Base-by-base conservation (phyloP, 2,888 invertebrate genomes). In the Byasa hedistus region DNA sequence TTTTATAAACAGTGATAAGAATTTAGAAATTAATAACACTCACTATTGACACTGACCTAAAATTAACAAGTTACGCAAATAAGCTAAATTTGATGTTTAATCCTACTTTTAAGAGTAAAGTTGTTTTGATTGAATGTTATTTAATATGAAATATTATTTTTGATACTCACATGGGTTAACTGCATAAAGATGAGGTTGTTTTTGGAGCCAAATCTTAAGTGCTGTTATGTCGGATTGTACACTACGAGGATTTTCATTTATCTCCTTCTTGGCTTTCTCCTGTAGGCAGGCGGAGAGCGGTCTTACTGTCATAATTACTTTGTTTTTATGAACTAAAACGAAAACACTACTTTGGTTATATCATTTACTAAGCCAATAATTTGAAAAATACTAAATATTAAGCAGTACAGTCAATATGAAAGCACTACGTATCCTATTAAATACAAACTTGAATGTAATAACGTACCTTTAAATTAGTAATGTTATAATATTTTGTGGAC, bases 161-260 rank as follows among this genome's bases (percentile, higher is more conserved):
- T 51, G 10, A 24, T 21, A 81, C 86, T 83, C 80, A 92, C 92
- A 78, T 62, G 85, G 83, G 70, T 87, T 77, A 1, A 89, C 81
- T 55, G 77, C 76, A 65, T 80, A 72, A 22, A 93, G 75, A 76
- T 93, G 93, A 3, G 92, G 91, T 74, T 93, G 92, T 70, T 92
- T 89, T n/a, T 74, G 75, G 7, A 93, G 72, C 93, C 93, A 93
- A 5, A 87, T 84, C 70, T 81, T 84, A 1, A 93, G 76, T 39
- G 85, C 82, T 67, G 76, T 68, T 15, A 93, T 77, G 72, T 92
- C 91, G 2, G 83, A 74, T 0, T 68, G 71, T 7, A 85, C 74
- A 60, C 84, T 79, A 2, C 75, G 76, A 0, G 91, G 87, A 69
- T 87, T 84, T 75, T 93, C 93, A 69, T 89, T 85, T 15, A 93